phyloP scores from a whole-genome alignment of 2,113 vertebrate species.

The Glareola pratincola region DNA sequence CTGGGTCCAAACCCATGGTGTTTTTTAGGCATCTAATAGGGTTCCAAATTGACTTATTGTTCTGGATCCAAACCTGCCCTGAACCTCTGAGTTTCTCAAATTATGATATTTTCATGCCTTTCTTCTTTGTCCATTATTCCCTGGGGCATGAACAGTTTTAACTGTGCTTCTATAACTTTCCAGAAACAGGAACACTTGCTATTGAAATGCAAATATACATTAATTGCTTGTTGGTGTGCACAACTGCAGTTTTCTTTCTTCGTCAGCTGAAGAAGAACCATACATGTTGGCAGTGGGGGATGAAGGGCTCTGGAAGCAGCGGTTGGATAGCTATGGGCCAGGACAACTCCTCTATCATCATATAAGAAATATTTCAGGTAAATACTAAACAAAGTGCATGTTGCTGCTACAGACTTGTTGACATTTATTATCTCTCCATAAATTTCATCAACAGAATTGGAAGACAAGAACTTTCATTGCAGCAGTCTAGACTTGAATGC shows the following conservation, averaged over 20 bases:
- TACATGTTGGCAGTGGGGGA: conserved; percentile 69
- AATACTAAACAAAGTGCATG: neutral
- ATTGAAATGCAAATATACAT: neutral
- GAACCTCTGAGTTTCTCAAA: neutral
- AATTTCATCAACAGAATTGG: neutral
- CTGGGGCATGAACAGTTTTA: neutral
- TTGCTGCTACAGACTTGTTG: neutral
- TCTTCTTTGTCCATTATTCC: neutral
- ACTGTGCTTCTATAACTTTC: neutral
- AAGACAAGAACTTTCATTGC: neutral
- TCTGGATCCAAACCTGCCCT: neutral
- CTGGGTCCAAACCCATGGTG: neutral
- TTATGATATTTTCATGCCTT: neutral
- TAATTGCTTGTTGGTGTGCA: neutral
- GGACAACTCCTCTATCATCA: conserved; percentile 56
- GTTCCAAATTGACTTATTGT: neutral
- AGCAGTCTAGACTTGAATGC: neutral
- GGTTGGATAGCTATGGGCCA: conserved; percentile 66
- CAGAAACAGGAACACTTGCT: neutral
- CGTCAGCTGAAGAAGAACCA: conserved; percentile 62
- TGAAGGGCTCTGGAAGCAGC: conserved; percentile 76
- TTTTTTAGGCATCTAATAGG: neutral
- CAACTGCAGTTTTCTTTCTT: neutral
- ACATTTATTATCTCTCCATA: neutral
- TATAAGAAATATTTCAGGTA: conserved; percentile 74